phyloP scores from a whole-genome alignment of 2,113 vertebrate species.

The Smithornis capensis region DNA sequence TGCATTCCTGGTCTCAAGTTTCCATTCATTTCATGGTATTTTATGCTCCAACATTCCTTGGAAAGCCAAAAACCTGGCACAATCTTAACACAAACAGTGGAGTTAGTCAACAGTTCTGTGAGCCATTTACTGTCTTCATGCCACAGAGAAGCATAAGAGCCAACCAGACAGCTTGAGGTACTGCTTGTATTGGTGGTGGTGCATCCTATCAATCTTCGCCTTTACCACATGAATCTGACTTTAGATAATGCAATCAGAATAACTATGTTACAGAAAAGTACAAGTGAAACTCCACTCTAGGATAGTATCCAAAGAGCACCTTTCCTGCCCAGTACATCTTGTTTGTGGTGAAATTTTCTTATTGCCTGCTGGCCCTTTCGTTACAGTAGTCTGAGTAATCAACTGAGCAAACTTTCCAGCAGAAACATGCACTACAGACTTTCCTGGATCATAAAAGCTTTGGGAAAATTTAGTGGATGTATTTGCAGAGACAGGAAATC shows the following conservation, averaged over 20 bases:
- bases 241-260: not conserved
- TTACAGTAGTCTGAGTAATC: not conserved
- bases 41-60: not conserved
- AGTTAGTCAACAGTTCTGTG: not conserved
- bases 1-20: not conserved
- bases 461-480: not conserved
- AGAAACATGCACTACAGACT: not conserved
- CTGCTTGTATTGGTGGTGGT: not conserved
- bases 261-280: not conserved
- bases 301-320: not conserved
- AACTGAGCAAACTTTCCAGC: not conserved
- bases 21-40: not conserved
- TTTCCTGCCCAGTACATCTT: not conserved
- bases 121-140: not conserved
- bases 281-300: not conserved
- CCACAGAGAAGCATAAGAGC: accelerated
- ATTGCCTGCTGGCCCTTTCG: accelerated
- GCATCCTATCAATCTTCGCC: not conserved
- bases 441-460: not conserved
- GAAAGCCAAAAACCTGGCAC: not conserved
- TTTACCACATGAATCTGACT: not conserved
- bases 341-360: not conserved
- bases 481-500: not conserved
- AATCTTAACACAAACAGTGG: not conserved
- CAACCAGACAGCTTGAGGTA: too few relatives aligned